phyloP scores from a whole-genome alignment of 1,140 invertebrate genomes.

The Drosophila carrolli region DNA sequence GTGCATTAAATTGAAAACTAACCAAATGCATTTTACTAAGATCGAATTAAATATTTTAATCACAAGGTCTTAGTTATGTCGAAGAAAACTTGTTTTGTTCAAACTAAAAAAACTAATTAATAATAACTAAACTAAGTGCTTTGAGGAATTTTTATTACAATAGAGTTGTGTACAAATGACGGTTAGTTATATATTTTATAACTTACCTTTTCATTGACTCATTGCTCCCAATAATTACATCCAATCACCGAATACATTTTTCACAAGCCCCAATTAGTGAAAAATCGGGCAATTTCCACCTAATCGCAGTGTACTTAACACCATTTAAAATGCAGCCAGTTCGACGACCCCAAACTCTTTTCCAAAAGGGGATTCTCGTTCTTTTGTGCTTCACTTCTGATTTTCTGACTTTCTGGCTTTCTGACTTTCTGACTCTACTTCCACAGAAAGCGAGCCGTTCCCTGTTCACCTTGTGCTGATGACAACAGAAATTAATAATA shows the following conservation, averaged over 20 bases:
- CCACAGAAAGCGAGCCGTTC: slow-evolving; percentile 60
- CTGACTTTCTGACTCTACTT: slow-evolving; percentile 49
- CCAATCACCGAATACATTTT: not conserved
- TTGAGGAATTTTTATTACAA: no score
- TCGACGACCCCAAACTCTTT: slow-evolving; percentile 54
- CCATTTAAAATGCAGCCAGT: slow-evolving; percentile 47
- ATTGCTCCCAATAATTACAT: not conserved
- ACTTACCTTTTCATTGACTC: not conserved
- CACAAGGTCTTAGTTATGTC: no score
- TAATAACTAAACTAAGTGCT: no score
- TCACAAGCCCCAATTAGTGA: slow-evolving; percentile 18
- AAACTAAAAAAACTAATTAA: no score
- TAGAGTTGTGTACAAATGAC: no score
- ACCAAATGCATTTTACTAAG: no score
- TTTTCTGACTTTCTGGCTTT: slow-evolving; percentile 4
- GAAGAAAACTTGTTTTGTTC: no score
- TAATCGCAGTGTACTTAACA: slow-evolving; percentile 57
- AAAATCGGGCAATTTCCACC: slow-evolving; percentile 27
- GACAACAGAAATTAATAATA: slow-evolving; percentile 42
- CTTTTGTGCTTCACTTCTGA: slow-evolving; percentile 28
- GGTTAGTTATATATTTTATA: no score
- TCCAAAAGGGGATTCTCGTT: slow-evolving; percentile 41
- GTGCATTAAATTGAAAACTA: no score
- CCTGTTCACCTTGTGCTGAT: slow-evolving; percentile 52
- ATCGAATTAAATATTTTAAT: no score